Evolutionary conservation across 2,888 invertebrate species (phyloP).

Genomic region (Melikaiella ostensackeni): DNA sequence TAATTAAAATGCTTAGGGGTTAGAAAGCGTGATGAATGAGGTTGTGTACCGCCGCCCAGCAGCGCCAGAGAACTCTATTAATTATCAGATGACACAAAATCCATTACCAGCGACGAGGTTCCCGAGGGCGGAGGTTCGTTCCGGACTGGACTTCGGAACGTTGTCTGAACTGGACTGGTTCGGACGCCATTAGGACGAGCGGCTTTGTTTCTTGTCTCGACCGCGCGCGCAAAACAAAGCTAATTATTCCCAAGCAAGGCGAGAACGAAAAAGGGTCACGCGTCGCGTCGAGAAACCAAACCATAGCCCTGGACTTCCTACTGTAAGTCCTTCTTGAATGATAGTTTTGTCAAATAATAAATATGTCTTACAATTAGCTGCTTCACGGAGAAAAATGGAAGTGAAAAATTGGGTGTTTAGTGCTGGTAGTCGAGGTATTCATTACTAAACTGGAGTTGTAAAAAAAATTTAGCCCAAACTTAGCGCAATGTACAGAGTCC

Average conservation of each 20-base stretch:
- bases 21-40: conserved; percentile 77
- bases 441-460: no score
- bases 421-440: no score
- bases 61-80: conserved; percentile 73
- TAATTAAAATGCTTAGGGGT: conserved; percentile 77
- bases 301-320: conserved; percentile 3
- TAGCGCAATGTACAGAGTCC: no score
- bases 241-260: conserved; percentile 67
- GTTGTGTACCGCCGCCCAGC: conserved; percentile 60
- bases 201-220: conserved; percentile 48
- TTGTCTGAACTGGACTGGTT: conserved; percentile 58
- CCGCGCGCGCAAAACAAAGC: conserved; percentile 67
- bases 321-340: not conserved
- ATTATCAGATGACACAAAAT: conserved; percentile 76
- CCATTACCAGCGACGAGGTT: conserved; percentile 72
- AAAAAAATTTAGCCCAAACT: no score
- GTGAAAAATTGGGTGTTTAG: no score
- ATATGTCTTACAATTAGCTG: not conserved
- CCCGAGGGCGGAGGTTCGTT: conserved; percentile 62
- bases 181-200: conserved; percentile 60
- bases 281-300: conserved; percentile 38
- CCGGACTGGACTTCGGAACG: conserved; percentile 57
- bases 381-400: no score
- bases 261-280: conserved; percentile 59
- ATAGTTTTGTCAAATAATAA: conserved; percentile 14